Base-by-base conservation (phyloP, 2,113 vertebrate genomes). In the Carlito syrichta region DNA sequence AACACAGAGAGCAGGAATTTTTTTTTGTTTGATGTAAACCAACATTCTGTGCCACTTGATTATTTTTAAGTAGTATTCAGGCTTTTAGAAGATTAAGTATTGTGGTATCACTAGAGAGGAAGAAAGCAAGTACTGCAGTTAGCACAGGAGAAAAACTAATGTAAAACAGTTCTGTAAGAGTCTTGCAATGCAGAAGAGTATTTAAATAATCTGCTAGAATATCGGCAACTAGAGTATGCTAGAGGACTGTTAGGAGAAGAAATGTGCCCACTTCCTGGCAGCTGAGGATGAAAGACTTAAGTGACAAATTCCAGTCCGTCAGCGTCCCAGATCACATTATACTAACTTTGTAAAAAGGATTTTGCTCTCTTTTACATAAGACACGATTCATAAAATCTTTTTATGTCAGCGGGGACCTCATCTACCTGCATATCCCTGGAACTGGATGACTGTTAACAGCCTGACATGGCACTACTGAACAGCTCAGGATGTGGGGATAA, bases 211-310 rank as follows among this genome's bases (percentile, higher is more conserved):
- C 63, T 62, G 48, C 86, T 48, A 66, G 40, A 66, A 27, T 86
- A 19, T 63, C 73, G 84, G 60, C 50, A 38, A 79, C 38, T 1
- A 23, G 12, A 11, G 27, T 35, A 12, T 56, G 14, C 30, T 68
- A 62, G 38, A 74, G 48, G 40, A 58, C 19, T 1, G 4, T 69
- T 2, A 45, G 10, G 45, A 68, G n/a, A 81, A 86, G 73, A 60
- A 87, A 84, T 63, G 87, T 92, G 76, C 91, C 96, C 84, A 95
- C 94, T 92, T 97, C 84, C 93, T 94, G 84, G 97, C 98, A 97
- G 96, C 95, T 97, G 89, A 83, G 85, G 76, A 94, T 82, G 81
- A 96, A 94, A 8, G 43, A 85, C 82, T 97, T 87, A 96, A 95
- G 93, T 88, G 97, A 93, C 86, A 85, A 94, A 97, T 97, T 96